Conservation (phyloP, 2,888 invertebrate genomes). For the Operophtera brumata region DNA sequence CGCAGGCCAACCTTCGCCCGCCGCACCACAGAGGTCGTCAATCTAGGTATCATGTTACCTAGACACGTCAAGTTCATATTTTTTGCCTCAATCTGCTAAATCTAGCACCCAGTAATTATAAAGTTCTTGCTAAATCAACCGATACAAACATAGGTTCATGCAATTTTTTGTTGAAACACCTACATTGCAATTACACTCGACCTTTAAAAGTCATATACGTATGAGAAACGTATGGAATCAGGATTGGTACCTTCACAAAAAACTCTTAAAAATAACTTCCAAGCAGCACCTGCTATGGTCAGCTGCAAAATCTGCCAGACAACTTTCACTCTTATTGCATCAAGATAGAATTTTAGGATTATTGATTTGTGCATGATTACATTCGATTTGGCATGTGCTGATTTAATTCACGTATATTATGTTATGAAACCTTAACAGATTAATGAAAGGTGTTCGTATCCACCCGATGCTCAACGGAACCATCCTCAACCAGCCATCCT, state of each 20-base stretch:
- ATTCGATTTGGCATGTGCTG: conserved; percentile 30
- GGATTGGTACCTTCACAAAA: conserved; percentile 17
- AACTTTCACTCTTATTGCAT: conserved; percentile 5
- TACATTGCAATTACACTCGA: conserved; percentile 38
- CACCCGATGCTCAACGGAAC: no score
- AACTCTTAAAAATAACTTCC: conserved; percentile 12
- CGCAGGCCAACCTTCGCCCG: no score
- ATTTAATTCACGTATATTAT: conserved; percentile 22
- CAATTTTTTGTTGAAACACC: conserved; percentile 13
- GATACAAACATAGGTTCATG: conserved; percentile 16
- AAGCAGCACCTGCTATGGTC: conserved; percentile 24
- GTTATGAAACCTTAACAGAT: conserved; percentile 15
- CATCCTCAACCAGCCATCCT: no score
- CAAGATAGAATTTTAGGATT: not conserved
- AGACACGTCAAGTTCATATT: conserved; percentile 1
- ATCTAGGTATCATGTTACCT: not conserved
- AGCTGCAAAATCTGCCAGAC: conserved; percentile 13
- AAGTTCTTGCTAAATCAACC: conserved; percentile 24
- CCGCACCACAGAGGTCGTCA: no score
- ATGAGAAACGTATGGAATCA: conserved; percentile 19
- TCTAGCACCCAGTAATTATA: conserved; percentile 12
- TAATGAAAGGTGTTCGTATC: conserved; percentile 16
- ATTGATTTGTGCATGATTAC: not conserved
- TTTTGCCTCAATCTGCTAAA: conserved; percentile 14
- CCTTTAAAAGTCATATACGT: conserved; percentile 34